Conservation (phyloP, 2,888 invertebrate species). For the Drosophila kuntzei region DNA sequence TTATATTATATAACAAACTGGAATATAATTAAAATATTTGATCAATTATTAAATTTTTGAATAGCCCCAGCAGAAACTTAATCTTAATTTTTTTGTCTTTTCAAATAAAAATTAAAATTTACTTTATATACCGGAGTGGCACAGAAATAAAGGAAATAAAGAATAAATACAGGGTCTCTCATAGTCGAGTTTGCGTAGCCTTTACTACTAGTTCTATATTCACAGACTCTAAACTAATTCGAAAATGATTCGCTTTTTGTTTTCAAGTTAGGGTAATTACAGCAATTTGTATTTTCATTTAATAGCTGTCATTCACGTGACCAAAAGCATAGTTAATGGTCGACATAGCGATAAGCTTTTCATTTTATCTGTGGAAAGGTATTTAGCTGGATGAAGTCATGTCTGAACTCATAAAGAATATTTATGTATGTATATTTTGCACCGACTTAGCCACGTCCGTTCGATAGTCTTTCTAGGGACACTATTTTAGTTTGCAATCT, state of each 20-base stretch:
- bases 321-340: neutral
- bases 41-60: too few species aligned
- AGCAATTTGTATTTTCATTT: slow-evolving; percentile 64
- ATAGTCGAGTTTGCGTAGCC: neutral
- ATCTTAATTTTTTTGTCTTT: too few species aligned
- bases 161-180: neutral
- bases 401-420: neutral
- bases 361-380: neutral
- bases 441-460: too few species aligned
- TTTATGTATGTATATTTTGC: neutral
- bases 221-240: slow-evolving; percentile 34
- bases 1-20: too few species aligned
- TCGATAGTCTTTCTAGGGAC: too few species aligned
- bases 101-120: too few species aligned
- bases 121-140: too few species aligned
- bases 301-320: slow-evolving; percentile 34
- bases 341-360: slow-evolving; percentile 2
- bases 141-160: too few species aligned
- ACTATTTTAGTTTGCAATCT: neutral
- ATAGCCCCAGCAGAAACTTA: too few species aligned
- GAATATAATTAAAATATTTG: too few species aligned
- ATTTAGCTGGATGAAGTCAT: neutral
- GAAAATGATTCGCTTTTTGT: slow-evolving; percentile 53
- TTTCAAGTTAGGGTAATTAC: slow-evolving; percentile 65
- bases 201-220: slow-evolving; percentile 5